Evolutionary conservation across 2,113 vertebrate genomes (phyloP), one percentile per base, ranked within the genome.

Genomic region (Scomber scombrus): DNA sequence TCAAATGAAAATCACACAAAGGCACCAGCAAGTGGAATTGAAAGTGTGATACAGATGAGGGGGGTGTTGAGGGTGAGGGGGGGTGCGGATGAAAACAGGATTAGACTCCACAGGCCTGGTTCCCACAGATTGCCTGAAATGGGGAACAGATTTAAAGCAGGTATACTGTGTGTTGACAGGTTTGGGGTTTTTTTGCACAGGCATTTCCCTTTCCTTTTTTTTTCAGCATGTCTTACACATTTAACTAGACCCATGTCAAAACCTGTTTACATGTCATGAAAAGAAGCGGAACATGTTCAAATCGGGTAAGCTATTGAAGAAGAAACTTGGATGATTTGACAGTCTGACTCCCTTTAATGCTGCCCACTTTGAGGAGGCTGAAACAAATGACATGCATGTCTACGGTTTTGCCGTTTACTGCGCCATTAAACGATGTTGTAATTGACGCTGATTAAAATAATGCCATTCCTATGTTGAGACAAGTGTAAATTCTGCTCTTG

Each of bases 1-100:
- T 95, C 95, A 95, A 96, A 95, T 95, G 92, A 91, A 95, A 94
- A 95, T 93, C 91, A 45, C 93, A 96, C 94, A 96, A 96, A 95
- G 91, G 94, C 93, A 83, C 85, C 86, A 89, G 93, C 92, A 93
- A 95, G 94, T 94, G 93, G 95, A 96, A 95, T 95, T 95, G 94
- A 94, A 94, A 95, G 94, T 95, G 92, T 93, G 94, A 95, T 95
- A 95, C 94, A 93, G 91, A 94, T 91, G 93, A 94, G 92, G 89
- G 82, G 92, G 85, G 77, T 80, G 88, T 82, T 71, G 76, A 58
- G 66, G 83, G 56, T 60, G 78, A 50, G 63, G 43, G 43, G 61
- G 89, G 79, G 90, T 86, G 88, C 81, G 94, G 92, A 93, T 95
- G 95, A 95, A 95, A 95, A 95, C 94, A 93, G 95, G 95, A 95